Evolutionary conservation across 2,797 vertebrate species (phyloP), one percentile per base, ranked within the genome.

Genomic region (Microctenopoma steveboyesi): DNA sequence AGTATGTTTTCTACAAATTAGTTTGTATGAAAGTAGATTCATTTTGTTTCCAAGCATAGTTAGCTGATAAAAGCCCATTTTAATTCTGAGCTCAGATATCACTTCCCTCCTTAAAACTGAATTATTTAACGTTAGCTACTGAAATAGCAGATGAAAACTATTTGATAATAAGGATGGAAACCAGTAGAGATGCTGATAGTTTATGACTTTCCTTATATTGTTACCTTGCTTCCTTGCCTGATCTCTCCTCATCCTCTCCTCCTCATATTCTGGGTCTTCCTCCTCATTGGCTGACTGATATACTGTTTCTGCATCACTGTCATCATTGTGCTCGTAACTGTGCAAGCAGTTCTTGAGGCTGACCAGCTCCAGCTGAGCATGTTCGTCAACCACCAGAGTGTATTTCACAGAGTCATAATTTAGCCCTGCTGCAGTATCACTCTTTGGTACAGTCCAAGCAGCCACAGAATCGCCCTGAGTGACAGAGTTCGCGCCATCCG

Each of bases 371-470:
- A 99, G 86, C 69, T 96, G 95, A 28, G 95, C 95, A 62, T 98
- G 93, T 81, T 98, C 96, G 1, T 98, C 97, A 65, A 97, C 96
- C 85, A 97, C 97, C 81, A 99, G 91, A 7, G 97, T 98, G 93
- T 98, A 97, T 88, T 98, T 98, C 43, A 97, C 91, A 0, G 96
- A 94, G 56, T 98, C 97, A 6, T 97, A 98, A 7, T 90, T 95
- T 65, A 97, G 76, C 15, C 95, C 96, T 0, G 95, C 96, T 72
- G 92, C 93, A 63, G 95, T 93, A 0, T 95, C 95, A 79, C 94
- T 95, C 78, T 85, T 86, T 74, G 94, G 89, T 0, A 93, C 94
- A 5, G 93, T 93, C 85, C 93, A 90, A 54, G 87, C 92, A 58
- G 74, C 70, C 0, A 13, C 61, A 40, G 51, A 4, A 25, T 27